phyloP scores from a whole-genome alignment of 2,888 invertebrate species.

The Coenonympha arcania region DNA sequence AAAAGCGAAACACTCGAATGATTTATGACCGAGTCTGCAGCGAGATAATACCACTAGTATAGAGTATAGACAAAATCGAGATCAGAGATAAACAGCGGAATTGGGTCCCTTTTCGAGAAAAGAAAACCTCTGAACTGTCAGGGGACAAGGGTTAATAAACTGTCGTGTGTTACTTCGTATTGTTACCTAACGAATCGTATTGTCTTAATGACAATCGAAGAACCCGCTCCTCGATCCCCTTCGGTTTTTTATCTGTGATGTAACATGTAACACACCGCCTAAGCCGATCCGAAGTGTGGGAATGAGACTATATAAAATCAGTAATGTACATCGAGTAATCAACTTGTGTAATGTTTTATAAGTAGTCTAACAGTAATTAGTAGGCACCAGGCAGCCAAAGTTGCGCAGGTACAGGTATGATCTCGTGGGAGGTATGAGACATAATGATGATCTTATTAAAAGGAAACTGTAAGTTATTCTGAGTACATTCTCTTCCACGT shows the following conservation, averaged over 20 bases:
- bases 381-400: slow-evolving; percentile 10
- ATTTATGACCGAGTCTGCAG: too few species aligned
- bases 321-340: slow-evolving; percentile 12
- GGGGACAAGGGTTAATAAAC: not conserved
- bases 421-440: slow-evolving; percentile 23
- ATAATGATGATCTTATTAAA: slow-evolving; percentile 10
- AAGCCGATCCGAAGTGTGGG: slow-evolving; percentile 11
- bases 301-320: slow-evolving; percentile 5
- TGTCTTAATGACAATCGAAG: not conserved
- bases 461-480: not conserved
- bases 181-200: not conserved
- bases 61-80: too few species aligned
- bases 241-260: not conserved
- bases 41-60: too few species aligned
- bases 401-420: slow-evolving; percentile 10
- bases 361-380: slow-evolving; percentile 21
- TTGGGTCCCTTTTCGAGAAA: too few species aligned
- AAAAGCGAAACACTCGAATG: too few species aligned
- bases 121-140: too few species aligned
- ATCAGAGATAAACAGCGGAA: too few species aligned
- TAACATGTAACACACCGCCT: slow-evolving; percentile 1
- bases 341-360: slow-evolving; percentile 16
- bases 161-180: not conserved
- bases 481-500: too few species aligned
- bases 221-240: not conserved